phyloP scores from a whole-genome alignment of 2,113 vertebrate genomes.

The Mormyrus lacerda region DNA sequence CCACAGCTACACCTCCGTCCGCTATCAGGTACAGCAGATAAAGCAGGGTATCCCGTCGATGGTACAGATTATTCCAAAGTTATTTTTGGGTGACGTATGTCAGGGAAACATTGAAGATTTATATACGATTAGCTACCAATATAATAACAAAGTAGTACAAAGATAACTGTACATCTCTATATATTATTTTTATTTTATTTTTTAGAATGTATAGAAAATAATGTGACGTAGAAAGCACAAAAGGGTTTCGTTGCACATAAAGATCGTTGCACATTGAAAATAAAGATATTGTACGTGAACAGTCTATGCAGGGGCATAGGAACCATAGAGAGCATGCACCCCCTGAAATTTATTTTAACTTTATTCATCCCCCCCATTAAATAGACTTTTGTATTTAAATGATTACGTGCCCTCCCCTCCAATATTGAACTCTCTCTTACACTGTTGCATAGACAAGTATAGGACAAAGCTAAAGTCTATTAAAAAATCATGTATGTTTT shows the following conservation, averaged over 20 bases:
- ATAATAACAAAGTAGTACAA: not conserved
- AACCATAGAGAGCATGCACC: not conserved
- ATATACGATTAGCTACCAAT: not conserved
- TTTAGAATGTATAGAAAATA: not conserved
- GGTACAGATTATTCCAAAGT: not conserved
- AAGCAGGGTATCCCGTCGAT: not conserved
- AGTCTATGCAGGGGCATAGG: not conserved
- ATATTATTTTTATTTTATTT: not conserved
- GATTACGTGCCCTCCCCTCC: not conserved
- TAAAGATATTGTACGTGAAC: not conserved
- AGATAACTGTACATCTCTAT: not conserved
- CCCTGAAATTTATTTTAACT: not conserved
- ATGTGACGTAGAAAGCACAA: not conserved
- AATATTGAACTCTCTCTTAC: not conserved
- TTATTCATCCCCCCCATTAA: not conserved
- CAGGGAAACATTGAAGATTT: not conserved
- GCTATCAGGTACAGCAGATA: not conserved
- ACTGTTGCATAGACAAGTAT: not conserved
- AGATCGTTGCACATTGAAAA: not conserved
- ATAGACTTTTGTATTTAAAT: not conserved
- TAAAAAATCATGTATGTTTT: not conserved
- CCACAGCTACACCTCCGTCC: not conserved
- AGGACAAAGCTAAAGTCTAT: not conserved
- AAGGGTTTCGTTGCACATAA: not conserved
- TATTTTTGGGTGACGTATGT: not conserved